Percentiles rank a stretch among this genome's conserved stretches.
Conservation (phyloP, 2,888 invertebrate genomes). For the Saturnia japonica region DNA sequence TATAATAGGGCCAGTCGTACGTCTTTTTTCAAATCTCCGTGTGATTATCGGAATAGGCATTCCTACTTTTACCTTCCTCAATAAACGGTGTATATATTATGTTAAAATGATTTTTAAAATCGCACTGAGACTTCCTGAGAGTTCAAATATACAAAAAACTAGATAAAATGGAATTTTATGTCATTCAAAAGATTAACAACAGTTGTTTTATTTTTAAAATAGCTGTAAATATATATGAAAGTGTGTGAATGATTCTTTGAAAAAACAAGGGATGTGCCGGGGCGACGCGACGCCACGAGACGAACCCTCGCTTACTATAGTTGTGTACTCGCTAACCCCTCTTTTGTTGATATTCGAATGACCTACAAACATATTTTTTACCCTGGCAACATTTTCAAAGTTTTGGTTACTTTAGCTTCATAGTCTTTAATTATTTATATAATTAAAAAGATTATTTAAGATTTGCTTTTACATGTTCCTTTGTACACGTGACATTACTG, state of each 20-base stretch:
- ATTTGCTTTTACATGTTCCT: neutral
- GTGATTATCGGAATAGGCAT: too few species aligned
- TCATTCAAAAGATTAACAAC: neutral
- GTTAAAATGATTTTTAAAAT: too few species aligned
- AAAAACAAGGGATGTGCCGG: slow-evolving; percentile 8
- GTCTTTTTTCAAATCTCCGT: too few species aligned
- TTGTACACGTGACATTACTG: neutral
- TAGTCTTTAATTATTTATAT: neutral
- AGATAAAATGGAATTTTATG: neutral
- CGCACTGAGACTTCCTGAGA: too few species aligned
- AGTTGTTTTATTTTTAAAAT: slow-evolving; percentile 4
- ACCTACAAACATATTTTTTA: slow-evolving; percentile 74
- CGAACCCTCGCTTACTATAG: slow-evolving; percentile 5
- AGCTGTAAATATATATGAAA: slow-evolving; percentile 1
- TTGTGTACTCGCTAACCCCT: slow-evolving; percentile 22
- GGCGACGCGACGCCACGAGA: too few species aligned
- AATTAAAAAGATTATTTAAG: neutral
- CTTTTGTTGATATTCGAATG: slow-evolving; percentile 70
- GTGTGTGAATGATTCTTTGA: neutral
- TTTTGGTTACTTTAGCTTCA: neutral
- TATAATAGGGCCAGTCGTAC: too few species aligned
- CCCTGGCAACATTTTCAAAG: slow-evolving; percentile 33
- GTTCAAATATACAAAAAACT: neutral
- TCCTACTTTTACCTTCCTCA: too few species aligned
- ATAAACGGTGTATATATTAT: too few species aligned